Conservation (phyloP, 2,888 invertebrate genomes). For the Cistogaster globosa region DNA sequence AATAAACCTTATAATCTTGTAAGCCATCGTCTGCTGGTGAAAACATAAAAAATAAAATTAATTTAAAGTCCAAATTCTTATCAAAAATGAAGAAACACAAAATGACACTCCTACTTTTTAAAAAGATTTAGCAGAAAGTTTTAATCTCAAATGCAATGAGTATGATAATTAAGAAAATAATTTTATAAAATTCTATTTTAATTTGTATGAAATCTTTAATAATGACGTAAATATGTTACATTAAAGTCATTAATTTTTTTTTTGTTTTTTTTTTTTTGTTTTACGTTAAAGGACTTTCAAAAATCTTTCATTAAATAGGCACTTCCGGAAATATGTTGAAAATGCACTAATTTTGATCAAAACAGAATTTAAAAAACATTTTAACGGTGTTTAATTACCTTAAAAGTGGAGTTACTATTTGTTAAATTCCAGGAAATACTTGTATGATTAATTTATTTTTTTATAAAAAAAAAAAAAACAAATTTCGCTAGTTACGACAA, state of each 20-base stretch:
- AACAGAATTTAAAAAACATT: constrained; percentile 46
- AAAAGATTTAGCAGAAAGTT: too few relatives aligned
- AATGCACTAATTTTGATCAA: constrained; percentile 55
- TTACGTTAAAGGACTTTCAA: too few relatives aligned
- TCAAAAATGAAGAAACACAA: background rate
- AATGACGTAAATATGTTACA: too few relatives aligned
- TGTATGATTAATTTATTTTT: background rate
- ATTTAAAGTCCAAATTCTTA: background rate
- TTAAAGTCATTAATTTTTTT: too few relatives aligned
- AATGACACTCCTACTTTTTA: constrained; percentile 2
- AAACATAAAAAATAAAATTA: background rate
- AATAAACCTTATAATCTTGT: background rate
- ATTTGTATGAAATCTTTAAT: too few relatives aligned
- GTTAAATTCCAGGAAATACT: too few relatives aligned
- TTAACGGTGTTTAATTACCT: constrained; percentile 59
- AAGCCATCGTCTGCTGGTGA: background rate
- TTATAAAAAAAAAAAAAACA: constrained; percentile 9
- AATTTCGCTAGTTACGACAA: constrained; percentile 5
- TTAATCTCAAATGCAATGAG: too few relatives aligned
- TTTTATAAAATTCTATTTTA: too few relatives aligned
- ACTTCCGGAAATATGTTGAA: constrained; percentile 70
- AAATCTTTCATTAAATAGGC: too few relatives aligned
- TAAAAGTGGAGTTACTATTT: too few relatives aligned
- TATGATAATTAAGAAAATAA: too few relatives aligned
- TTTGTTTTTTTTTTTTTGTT: too few relatives aligned